Evolutionary conservation across 1,140 invertebrate genomes (phyloP), one percentile per base, ranked within the genome.

Genomic region (Metaphire vulgaris): DNA sequence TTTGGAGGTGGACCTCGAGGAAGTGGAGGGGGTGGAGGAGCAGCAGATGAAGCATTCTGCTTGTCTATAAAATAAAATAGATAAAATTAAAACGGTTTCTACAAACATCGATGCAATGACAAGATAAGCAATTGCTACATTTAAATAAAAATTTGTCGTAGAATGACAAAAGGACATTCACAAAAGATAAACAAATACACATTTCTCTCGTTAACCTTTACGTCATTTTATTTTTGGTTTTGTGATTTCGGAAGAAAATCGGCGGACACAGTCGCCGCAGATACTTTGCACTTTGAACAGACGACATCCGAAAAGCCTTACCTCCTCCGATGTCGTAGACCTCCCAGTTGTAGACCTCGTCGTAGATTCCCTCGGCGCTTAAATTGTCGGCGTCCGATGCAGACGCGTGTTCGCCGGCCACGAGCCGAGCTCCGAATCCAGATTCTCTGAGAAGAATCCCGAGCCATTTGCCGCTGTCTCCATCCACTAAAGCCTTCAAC

Each of bases 301-400:
- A n/a, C n/a, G n/a, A n/a, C n/a, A n/a, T n/a, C n/a, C n/a, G n/a
- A n/a, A n/a, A n/a, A n/a, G n/a, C n/a, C n/a, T n/a, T n/a, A n/a
- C n/a, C n/a, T 12, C 41, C 41, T 56, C 41, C 69, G n/a, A 33
- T 71, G 21, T 33, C 33, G 30, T 71, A 71, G 15, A 71, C 69
- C 15, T 71, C 33, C 69, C 69, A 71, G 69, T 71, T 33, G 33
- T 71, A 71, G 1, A 71, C 69, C 21, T 71, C 69, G 21, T 71
- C 33, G 69, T 71, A 71, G 30, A 71, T 32, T 2, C 69, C 69
- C 14, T 71, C 69, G 2, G 1, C 1, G n/a, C n/a, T n/a, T n/a
- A n/a, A n/a, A n/a, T n/a, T n/a, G 41, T 56, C 41, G 6, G 21
- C 21, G 6, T 56, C 41, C 41, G 41, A 6, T 12, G 41, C 21